Base-by-base conservation (phyloP, 2,888 invertebrate genomes). In the Ischnura elegans region DNA sequence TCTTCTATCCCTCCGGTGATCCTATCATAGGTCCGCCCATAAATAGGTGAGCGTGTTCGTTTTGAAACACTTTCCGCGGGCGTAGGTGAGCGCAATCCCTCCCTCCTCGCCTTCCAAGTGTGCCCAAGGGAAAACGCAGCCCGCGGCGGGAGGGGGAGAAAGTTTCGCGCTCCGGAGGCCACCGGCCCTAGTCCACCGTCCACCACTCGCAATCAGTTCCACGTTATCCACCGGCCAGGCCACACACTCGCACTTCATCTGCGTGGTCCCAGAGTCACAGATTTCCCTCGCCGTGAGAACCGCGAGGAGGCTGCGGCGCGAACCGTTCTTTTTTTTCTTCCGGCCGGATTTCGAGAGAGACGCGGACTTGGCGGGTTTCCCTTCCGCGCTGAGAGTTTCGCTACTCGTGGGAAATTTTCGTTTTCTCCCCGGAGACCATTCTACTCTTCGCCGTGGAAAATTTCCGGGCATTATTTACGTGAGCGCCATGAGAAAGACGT, bases 31-130 rank as follows among this genome's bases (percentile, higher is more conserved):
- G 36, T 76, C 36, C 76, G 76, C 76, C 76, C 36, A n/a, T 76
- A 36, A 36, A 51, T 42, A 29, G 36, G 47, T 19, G 36, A 43
- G 61, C n/a, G n/a, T n/a, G 42, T 55, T 25, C 43, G 90, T 90
- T 90, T 90, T 90, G 90, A 66, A 90, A 66, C 90, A 43, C 87
- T 51, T 87, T 87, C 87, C 55, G 90, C 90, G 42, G 42, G 66
- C 61, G 90, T 43, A 43, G 66, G 61, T 10, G 47, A 13, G 61
- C 42, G 43, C 8, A n/a, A 66, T 66, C 61, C 90, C 90, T 61
- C 90, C 66, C 61, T n/a, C n/a, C 21, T 25, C 46, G 2, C 2
- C n/a, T n/a, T n/a, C n/a, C n/a, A n/a, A n/a, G n/a, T n/a, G n/a
- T n/a, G n/a, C n/a, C 90, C 90, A 90, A 90, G 90, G 90, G 90